Evolutionary conservation across 2,113 vertebrate species (phyloP).

Genomic region (Promerops cafer): DNA sequence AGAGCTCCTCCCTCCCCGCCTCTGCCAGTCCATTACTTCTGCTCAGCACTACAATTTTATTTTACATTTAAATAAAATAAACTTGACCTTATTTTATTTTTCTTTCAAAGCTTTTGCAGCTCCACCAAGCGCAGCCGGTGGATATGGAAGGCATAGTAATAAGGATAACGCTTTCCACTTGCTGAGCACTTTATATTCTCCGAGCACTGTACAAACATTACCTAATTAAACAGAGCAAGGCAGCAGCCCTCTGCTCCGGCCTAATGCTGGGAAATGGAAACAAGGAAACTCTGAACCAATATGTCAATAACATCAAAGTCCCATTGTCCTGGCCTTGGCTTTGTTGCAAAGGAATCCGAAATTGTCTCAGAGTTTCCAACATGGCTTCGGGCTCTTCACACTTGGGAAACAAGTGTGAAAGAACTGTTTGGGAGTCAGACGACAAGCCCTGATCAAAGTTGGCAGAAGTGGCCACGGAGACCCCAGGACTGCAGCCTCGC

Average conservation of each 20-base stretch:
- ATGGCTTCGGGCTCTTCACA: conserved; percentile 36
- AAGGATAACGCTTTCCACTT: conserved; percentile 49
- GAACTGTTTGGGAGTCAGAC: conserved; percentile 9
- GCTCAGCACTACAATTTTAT: not conserved
- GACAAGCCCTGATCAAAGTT: conserved; percentile 56
- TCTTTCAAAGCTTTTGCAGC: conserved; percentile 32
- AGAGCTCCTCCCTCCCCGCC: not conserved
- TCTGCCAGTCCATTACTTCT: not conserved
- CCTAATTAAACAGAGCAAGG: conserved; percentile 58
- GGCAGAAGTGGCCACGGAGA: conserved; percentile 48
- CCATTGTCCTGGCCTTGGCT: conserved; percentile 60
- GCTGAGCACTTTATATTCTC: conserved; percentile 57
- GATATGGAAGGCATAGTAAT: conserved; percentile 30
- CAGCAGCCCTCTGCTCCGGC: conserved; percentile 30
- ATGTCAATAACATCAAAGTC: conserved; percentile 62
- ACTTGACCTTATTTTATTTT: conserved; percentile 20
- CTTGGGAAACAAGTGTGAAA: conserved; percentile 59
- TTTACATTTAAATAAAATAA: conserved; percentile 44
- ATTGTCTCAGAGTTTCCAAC: conserved; percentile 56
- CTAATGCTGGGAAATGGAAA: conserved; percentile 55
- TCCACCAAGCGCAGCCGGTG: not conserved
- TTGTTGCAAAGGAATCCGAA: conserved; percentile 56
- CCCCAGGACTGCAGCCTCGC: not conserved
- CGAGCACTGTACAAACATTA: conserved; percentile 52
- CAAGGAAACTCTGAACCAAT: conserved; percentile 53